Evolutionary conservation across 2,797 vertebrate genomes (phyloP).

Genomic region (Falco peregrinus): DNA sequence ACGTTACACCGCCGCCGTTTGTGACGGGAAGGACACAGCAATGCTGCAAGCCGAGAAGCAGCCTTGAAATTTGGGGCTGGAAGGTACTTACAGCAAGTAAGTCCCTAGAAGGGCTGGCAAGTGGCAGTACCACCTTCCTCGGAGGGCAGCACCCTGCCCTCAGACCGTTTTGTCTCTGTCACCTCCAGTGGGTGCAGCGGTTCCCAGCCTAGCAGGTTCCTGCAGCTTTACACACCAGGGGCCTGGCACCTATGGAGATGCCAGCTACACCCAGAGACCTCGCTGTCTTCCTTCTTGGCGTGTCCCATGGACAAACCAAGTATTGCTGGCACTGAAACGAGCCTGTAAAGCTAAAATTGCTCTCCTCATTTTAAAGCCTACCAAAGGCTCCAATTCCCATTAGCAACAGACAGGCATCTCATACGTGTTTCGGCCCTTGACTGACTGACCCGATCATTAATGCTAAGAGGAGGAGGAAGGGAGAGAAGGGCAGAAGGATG

Average conservation of each 20-base stretch:
- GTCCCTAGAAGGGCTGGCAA: not conserved
- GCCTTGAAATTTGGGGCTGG: not conserved
- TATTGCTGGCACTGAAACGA: not conserved
- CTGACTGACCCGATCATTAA: not conserved
- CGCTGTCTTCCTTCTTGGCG: not conserved
- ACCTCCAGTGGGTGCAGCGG: not conserved
- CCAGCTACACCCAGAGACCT: not conserved
- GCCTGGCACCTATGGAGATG: not conserved
- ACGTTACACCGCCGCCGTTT: rapidly evolving
- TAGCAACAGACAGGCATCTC: not conserved
- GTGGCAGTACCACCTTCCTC: not conserved
- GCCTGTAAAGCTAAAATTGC: not conserved
- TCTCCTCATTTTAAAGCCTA: not conserved
- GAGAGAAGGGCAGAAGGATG: not conserved
- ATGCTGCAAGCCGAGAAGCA: not conserved
- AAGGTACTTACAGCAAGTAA: not conserved
- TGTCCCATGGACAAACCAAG: not conserved
- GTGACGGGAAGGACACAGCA: not conserved
- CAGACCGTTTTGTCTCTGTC: not conserved
- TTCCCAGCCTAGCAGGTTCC: not conserved
- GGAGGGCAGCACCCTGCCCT: not conserved
- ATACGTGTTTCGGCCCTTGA: not conserved
- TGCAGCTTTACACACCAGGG: not conserved
- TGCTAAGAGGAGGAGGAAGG: not conserved
- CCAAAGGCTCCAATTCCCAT: not conserved